A percentile compares a stretch with the other conserved stretches of the same genome.
These are phyloP conservation scores for Syritta pipiens DNA, from an alignment of 2,888 invertebrate genomes.

Conservation along the genomic window DNA sequence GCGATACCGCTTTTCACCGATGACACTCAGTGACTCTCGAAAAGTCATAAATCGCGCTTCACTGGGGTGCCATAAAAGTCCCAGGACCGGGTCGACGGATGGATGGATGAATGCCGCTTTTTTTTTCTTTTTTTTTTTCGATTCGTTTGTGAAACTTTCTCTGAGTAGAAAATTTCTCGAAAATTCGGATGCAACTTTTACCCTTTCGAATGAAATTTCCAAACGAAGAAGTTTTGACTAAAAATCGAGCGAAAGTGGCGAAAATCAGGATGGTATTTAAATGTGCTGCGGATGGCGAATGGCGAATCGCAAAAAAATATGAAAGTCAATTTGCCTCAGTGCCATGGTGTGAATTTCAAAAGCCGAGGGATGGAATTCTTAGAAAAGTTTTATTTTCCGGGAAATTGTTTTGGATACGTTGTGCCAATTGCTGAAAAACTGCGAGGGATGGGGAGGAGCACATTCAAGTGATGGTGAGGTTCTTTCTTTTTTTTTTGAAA, in stretches of 20 bases:
- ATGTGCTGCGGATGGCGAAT: slow-evolving; percentile 8
- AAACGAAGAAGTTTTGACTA: not conserved
- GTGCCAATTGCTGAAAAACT: too few species aligned
- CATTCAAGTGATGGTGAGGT: too few species aligned
- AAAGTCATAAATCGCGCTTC: slow-evolving; percentile 43
- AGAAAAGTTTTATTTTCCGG: too few species aligned
- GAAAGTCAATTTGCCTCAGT: slow-evolving; percentile 21
- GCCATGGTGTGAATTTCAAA: too few species aligned
- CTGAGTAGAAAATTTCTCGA: slow-evolving; percentile 2
- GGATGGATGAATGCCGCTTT: not conserved
- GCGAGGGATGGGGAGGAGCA: too few species aligned
- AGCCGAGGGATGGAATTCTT: too few species aligned
- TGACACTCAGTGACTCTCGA: slow-evolving; percentile 42
- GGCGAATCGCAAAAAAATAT: not conserved
- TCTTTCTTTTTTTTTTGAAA: too few species aligned
- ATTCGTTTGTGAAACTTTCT: not conserved
- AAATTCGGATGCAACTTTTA: not conserved
- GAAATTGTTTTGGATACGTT: too few species aligned
- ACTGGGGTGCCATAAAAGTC: slow-evolving; percentile 11
- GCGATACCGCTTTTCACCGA: slow-evolving; percentile 40
- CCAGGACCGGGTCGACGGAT: slow-evolving; percentile 6
- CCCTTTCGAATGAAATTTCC: not conserved
- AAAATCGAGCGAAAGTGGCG: too few species aligned
- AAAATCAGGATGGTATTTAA: slow-evolving; percentile 8
- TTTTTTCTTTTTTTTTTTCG: not conserved